These are phyloP conservation scores for Vireo griseus DNA, from an alignment of 2,797 vertebrate species.

Conservation along the genomic window DNA sequence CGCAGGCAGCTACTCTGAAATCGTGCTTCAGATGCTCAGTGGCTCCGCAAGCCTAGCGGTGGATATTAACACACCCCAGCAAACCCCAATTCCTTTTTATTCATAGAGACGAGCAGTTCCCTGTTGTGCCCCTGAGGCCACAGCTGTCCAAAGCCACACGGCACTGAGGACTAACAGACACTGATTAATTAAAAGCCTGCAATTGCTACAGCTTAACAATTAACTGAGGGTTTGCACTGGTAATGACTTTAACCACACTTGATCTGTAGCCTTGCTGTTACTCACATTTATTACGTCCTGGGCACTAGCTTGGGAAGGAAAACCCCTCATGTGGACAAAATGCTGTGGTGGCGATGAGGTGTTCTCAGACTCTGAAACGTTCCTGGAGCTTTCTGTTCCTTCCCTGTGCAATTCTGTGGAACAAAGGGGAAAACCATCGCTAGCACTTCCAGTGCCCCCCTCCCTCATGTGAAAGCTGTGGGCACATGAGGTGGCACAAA, in stretches of 20 bases:
- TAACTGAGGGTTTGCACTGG: neutral
- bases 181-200: neutral
- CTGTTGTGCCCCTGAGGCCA: neutral
- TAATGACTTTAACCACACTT: neutral
- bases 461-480: accelerated
- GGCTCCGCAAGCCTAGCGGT: neutral
- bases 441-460: too few species aligned
- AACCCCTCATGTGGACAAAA: constrained; percentile 84
- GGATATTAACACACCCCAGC: neutral
- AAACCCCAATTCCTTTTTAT: neutral
- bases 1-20: neutral
- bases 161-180: neutral
- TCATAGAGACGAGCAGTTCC: accelerated
- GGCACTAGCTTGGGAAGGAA: constrained; percentile 80
- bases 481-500: accelerated
- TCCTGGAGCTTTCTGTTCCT: constrained; percentile 39
- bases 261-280: neutral
- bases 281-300: constrained; percentile 85
- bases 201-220: neutral
- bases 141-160: accelerated
- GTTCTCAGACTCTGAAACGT: neutral
- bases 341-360: neutral
- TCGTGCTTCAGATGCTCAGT: too few species aligned
- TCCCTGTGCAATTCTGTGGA: constrained; percentile 57
- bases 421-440: neutral